Percentiles rank a stretch among this genome's conserved stretches.
These are phyloP conservation scores for Bimastos eiseni DNA, from an alignment of 2,888 invertebrate genomes.

Conservation along the genomic window DNA sequence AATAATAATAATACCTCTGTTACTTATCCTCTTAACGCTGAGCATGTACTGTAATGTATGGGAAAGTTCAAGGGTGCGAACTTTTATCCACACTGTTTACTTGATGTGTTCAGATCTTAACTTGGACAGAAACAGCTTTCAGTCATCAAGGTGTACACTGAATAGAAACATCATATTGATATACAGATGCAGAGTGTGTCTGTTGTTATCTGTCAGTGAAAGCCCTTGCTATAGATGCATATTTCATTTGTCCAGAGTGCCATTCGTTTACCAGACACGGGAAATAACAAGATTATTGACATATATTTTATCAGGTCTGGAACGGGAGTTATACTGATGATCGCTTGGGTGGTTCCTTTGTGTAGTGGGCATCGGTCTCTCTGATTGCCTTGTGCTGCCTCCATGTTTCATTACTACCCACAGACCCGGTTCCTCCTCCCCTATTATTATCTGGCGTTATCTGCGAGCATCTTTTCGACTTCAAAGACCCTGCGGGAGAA, in stretches of 20 bases:
- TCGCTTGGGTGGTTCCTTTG: not conserved
- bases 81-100: not conserved
- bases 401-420: not conserved
- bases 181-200: too few relatives aligned
- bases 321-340: not conserved
- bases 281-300: not conserved
- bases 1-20: too few relatives aligned
- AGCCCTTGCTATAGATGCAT: not conserved
- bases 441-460: not conserved
- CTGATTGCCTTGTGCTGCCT: slow-evolving; percentile 1
- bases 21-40: too few relatives aligned
- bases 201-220: not conserved
- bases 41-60: too few relatives aligned
- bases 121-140: not conserved
- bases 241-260: not conserved
- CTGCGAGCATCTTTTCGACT: not conserved
- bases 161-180: not conserved
- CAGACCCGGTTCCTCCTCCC: not conserved
- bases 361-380: not conserved
- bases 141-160: not conserved
- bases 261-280: not conserved
- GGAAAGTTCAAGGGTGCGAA: too few relatives aligned
- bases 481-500: not conserved
- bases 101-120: not conserved
- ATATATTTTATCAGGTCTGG: not conserved